A percentile compares a stretch with the other conserved stretches of the same genome.
These are phyloP conservation scores for Todiramphus chloris DNA, from an alignment of 2,113 vertebrate species.

Conservation along the genomic window DNA sequence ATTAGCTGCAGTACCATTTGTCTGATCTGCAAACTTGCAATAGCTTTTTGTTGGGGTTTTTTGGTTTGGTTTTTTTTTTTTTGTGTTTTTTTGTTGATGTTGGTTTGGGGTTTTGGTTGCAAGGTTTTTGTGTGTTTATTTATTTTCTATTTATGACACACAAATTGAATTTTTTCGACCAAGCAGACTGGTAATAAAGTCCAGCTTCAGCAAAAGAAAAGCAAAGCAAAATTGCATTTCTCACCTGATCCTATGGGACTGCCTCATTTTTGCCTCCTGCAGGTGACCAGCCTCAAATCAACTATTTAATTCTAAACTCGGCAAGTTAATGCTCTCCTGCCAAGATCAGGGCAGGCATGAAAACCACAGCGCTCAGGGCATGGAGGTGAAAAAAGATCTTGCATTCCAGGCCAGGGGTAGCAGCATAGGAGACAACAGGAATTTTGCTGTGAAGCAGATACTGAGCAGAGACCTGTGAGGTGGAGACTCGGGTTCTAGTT, in stretches of 20 bases:
- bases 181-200: background rate
- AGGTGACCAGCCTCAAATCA: background rate
- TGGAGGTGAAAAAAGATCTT: background rate
- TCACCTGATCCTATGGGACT: background rate
- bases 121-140: too few relatives aligned
- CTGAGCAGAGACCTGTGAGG: background rate
- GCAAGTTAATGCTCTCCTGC: background rate
- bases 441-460: background rate
- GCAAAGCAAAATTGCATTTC: background rate
- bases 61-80: background rate
- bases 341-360: background rate
- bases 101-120: too few relatives aligned
- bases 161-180: background rate
- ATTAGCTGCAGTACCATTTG: background rate
- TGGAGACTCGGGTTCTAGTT: background rate
- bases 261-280: background rate
- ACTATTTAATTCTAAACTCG: background rate
- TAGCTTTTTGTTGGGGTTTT: background rate
- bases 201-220: background rate
- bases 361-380: background rate
- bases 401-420: background rate
- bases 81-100: background rate
- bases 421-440: accelerated
- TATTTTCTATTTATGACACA: background rate
- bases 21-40: background rate